Evolutionary conservation across 2,888 invertebrate genomes (phyloP), one percentile per base, ranked within the genome.

Genomic region (Drosophila tripunctata): DNA sequence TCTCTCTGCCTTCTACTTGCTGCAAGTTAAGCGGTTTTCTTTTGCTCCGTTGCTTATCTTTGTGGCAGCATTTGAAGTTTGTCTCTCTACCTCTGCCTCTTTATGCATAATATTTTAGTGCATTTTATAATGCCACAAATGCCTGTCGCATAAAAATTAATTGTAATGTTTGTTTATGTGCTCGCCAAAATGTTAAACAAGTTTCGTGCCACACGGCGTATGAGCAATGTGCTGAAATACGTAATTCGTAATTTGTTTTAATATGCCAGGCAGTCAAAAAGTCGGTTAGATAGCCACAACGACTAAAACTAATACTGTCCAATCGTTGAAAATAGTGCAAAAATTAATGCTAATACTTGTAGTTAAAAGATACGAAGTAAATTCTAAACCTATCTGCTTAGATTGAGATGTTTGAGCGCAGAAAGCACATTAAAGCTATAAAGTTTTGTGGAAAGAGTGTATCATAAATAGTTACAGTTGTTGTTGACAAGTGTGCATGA

Each of bases 151-250:
- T 86, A 84, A 84, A 86, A 81, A 70, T 83, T 85, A 87, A 87
- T 88, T 87, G 86, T 86, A 77, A 88, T 80, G 77, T 82, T 84
- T 87, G 80, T 88, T 88, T 86, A 87, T 80, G 84, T 67, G 83
- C 68, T 76, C 77, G 63, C 69, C n/a, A 38, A 73, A 72, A 56
- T 68, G 76, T 71, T 71, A 67, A 76, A 62, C 77, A 64, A 67
- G 78, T 75, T 71, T 60, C 41, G 44, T 35, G 60, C 60, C 44
- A 70, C 67, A 54, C 33, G 67, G 56, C 75, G 72, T 62, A 68
- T 71, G 75, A 51, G 75, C 51, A 61, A 75, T 60, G 65, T 56
- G 54, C 24, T 27, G 30, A 44, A 38, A 51, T 66, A 72, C 65
- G 30, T 30, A 44, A 30, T 45, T 24, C 48, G 21, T 40, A 40